A percentile compares a stretch with the other conserved stretches of the same genome.
Conservation (phyloP, 2,113 vertebrate species). For the Engraulis encrasicolus region DNA sequence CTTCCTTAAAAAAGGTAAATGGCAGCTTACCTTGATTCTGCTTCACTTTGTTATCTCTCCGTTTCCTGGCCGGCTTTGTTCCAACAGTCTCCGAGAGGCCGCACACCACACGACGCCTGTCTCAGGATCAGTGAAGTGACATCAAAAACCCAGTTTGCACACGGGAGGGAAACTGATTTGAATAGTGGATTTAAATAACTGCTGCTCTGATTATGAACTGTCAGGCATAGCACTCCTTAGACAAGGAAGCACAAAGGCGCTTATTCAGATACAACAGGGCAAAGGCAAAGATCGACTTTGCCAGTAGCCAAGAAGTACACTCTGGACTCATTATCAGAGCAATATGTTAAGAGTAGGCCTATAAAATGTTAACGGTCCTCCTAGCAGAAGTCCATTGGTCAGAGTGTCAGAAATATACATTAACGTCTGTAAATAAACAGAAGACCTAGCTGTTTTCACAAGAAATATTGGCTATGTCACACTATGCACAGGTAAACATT, state of each 20-base stretch:
- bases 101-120: neutral
- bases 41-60: slow-evolving; percentile 38
- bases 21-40: slow-evolving; percentile 10
- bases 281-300: neutral
- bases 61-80: neutral
- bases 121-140: neutral
- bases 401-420: slow-evolving; percentile 28
- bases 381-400: slow-evolving; percentile 44
- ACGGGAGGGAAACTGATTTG: slow-evolving; percentile 42
- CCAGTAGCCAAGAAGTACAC: neutral
- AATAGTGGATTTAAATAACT: slow-evolving; percentile 47
- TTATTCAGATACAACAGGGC: slow-evolving; percentile 23
- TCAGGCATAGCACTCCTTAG: neutral
- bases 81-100: neutral
- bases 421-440: slow-evolving; percentile 15
- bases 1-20: slow-evolving; percentile 20
- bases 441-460: neutral
- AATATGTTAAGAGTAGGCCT: slow-evolving; percentile 36
- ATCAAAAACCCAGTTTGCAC: slow-evolving; percentile 56
- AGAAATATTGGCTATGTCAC: neutral
- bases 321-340: slow-evolving; percentile 14
- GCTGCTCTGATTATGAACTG: slow-evolving; percentile 38
- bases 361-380: slow-evolving; percentile 25
- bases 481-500: neutral
- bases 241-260: slow-evolving; percentile 18